These are phyloP conservation scores for Rhagologus leucostigma DNA, from an alignment of 2,113 vertebrate species.

Conservation along the genomic window DNA sequence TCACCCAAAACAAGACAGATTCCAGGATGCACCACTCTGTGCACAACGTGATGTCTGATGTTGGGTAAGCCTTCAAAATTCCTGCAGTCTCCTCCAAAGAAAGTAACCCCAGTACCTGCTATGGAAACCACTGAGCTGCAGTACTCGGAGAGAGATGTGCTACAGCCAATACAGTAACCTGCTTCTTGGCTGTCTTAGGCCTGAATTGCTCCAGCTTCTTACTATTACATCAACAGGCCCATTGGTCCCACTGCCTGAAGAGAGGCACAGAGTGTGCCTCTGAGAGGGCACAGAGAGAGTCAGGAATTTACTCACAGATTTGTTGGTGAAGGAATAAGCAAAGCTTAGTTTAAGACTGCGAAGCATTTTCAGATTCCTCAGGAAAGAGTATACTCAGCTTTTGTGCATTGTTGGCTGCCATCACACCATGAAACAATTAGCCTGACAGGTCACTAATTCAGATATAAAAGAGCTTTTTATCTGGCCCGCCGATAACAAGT, in stretches of 20 bases:
- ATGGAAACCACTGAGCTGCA: not conserved
- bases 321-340: not conserved
- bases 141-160: not conserved
- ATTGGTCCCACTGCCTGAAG: not conserved
- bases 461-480: not conserved
- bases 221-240: not conserved
- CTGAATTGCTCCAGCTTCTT: not conserved
- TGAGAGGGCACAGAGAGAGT: not conserved
- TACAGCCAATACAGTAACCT: not conserved
- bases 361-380: not conserved
- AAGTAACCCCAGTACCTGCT: not conserved
- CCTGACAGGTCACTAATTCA: conserved; percentile 31
- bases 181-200: not conserved
- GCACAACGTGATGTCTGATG: rapidly evolving
- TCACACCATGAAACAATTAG: not conserved
- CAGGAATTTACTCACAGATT: not conserved
- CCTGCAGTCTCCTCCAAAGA: not conserved
- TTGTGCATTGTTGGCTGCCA: not conserved
- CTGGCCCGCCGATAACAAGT: not conserved
- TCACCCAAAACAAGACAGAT: not conserved
- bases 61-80: not conserved
- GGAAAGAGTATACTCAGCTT: not conserved
- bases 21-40: not conserved
- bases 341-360: not conserved
- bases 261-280: too few species aligned